phyloP scores from a whole-genome alignment of 2,797 vertebrate species.

The Acrossocheilus fasciatus region DNA sequence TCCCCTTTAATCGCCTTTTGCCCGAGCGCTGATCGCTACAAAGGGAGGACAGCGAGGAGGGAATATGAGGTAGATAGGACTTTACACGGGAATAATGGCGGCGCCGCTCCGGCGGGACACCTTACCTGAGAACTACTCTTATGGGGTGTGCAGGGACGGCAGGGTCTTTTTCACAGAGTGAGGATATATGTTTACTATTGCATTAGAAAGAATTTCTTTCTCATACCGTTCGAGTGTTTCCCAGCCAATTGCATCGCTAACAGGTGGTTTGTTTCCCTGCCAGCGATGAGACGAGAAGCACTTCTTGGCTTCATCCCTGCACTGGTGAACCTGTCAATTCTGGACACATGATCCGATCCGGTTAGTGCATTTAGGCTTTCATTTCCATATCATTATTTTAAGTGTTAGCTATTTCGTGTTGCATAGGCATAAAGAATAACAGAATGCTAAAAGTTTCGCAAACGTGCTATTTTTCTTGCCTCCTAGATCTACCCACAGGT shows the following conservation, averaged over 20 bases:
- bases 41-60: constrained; percentile 63
- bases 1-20: constrained; percentile 68
- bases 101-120: constrained; percentile 85
- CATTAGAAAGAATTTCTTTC: constrained; percentile 4
- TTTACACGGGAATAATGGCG: constrained; percentile 85
- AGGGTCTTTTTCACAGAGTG: constrained; percentile 94
- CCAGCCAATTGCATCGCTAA: constrained; percentile 65
- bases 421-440: background rate
- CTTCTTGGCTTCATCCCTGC: constrained; percentile 92
- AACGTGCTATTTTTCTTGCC: background rate
- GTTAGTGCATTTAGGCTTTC: constrained; percentile 71
- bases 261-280: constrained; percentile 75
- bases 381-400: background rate
- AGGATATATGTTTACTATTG: constrained; percentile 61
- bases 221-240: constrained; percentile 45
- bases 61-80: constrained; percentile 70
- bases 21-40: constrained; percentile 63
- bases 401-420: too few species aligned
- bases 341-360: constrained; percentile 96
- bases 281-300: constrained; percentile 85
- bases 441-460: constrained; percentile 26
- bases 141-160: constrained; percentile 90
- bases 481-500: constrained; percentile 86
- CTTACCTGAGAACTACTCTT: constrained; percentile 90
- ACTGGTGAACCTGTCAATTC: constrained; percentile 91